Evolutionary conservation across 1,140 invertebrate genomes (phyloP), one percentile per base, ranked within the genome.

Genomic region (Nylanderia fulva): DNA sequence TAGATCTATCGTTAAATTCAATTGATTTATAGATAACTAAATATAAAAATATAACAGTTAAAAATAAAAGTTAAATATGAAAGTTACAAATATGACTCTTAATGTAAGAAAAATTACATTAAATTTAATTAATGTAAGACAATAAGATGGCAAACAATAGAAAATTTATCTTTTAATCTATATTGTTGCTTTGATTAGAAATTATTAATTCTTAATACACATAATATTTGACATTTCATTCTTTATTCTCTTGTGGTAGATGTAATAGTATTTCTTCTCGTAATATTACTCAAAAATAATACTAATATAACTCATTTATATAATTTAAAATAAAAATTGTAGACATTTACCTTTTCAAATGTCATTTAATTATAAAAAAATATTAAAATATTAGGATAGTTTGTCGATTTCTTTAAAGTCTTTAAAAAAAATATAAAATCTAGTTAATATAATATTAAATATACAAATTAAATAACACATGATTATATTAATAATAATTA

Each of bases 51-150:
- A 9, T 39, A 5, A 54, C 48, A 27, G n/a, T n/a, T n/a, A n/a
- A n/a, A n/a, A n/a, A n/a, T n/a, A n/a, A n/a, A n/a, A n/a, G n/a
- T n/a, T n/a, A n/a, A n/a, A n/a, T n/a, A n/a, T n/a, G n/a, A n/a
- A 80, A 80, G 18, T 45, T 68, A 33, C 3, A 13, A 27, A 1
- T 45, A 15, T 29, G 27, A 29, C 18, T 82, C 18, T 27, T 33
- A 29, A 66, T 11, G 15, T 45, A 29, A 0, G 6, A 64, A 9
- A 66, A 72, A 29, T 61, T 29, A 33, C 13, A 33, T 42, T 11
- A 3, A 80, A 21, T n/a, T 80, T 56, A 21, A 71, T 82, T 42
- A 21, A 5, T 13, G 66, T n/a, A 5, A 66, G 18, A 15, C 39
- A 39, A 45, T 36, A 52, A 66, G 15, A 6, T 52, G n/a, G 24